phyloP scores from a whole-genome alignment of 53 echinoderm and acorn worm genomes.

The Stichopus horrens region DNA sequence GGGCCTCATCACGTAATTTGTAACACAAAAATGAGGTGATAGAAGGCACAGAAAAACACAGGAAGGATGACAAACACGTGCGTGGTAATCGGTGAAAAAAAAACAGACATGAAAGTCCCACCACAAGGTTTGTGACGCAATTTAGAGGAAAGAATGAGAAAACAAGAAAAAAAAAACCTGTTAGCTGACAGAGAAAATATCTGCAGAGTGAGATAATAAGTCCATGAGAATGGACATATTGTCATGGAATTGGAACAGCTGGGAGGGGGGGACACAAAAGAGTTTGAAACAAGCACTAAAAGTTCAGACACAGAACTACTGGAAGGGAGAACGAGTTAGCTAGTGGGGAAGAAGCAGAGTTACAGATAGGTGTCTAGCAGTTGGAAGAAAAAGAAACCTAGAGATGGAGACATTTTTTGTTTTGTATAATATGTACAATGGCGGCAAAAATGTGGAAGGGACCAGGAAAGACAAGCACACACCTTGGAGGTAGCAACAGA shows the following conservation, averaged over 20 bases:
- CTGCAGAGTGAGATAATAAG: not conserved
- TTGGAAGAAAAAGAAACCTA: not conserved
- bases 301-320: not conserved
- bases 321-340: not conserved
- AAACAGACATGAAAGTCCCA: conserved; percentile 16
- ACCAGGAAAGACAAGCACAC: not conserved
- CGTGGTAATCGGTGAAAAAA: not conserved
- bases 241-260: not conserved
- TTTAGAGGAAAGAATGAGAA: conserved; percentile 1
- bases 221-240: not conserved
- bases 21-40: not conserved
- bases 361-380: not conserved
- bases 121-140: conserved; percentile 33
- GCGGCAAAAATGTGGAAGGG: not conserved
- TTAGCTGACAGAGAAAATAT: conserved; percentile 3
- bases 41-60: not conserved
- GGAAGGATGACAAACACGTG: not conserved
- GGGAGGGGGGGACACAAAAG: not conserved
- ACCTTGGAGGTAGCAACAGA: not conserved
- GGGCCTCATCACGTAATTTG: too few relatives aligned
- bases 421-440: not conserved
- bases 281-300: not conserved
- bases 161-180: conserved; percentile 21
- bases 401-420: not conserved
- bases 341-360: not conserved